phyloP scores from a whole-genome alignment of 2,113 vertebrate genomes.

The Rhodinocichla rosea region DNA sequence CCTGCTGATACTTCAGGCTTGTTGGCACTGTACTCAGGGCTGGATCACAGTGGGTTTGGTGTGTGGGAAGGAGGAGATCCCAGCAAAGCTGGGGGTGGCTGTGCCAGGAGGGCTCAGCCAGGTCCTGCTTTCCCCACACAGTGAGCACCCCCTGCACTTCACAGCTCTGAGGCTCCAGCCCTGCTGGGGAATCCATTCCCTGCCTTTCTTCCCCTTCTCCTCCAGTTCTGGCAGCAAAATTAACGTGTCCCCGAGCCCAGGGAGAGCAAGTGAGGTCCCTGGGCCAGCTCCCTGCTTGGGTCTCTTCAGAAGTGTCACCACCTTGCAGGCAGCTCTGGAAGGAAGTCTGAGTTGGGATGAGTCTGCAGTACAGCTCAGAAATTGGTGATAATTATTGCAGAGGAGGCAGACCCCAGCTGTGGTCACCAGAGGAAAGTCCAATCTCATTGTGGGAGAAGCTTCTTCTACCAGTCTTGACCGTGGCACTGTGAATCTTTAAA shows the following conservation, averaged over 20 bases:
- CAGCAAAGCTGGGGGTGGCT: not conserved
- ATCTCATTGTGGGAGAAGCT: not conserved
- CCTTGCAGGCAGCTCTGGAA: not conserved
- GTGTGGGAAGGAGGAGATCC: not conserved
- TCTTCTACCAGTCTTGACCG: not conserved
- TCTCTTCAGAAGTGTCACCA: not conserved
- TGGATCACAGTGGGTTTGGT: not conserved
- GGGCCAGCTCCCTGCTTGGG: not conserved
- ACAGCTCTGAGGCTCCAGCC: not conserved
- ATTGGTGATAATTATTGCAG: not conserved
- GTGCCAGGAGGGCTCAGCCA: not conserved
- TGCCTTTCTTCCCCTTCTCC: not conserved
- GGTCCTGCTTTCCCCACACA: not conserved
- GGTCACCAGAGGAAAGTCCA: not conserved
- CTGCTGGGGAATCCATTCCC: not conserved
- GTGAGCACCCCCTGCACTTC: not conserved
- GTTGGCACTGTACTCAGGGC: not conserved
- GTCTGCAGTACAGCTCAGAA: not conserved
- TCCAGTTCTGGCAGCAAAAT: not conserved
- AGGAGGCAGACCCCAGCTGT: not conserved
- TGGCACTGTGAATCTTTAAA: not conserved
- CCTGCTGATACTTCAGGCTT: not conserved
- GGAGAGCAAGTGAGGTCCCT: not conserved
- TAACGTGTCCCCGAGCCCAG: not conserved
- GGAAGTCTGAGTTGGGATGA: not conserved